These are phyloP conservation scores for Lucilia sericata DNA, from an alignment of 1,140 invertebrate genomes.

Conservation along the genomic window DNA sequence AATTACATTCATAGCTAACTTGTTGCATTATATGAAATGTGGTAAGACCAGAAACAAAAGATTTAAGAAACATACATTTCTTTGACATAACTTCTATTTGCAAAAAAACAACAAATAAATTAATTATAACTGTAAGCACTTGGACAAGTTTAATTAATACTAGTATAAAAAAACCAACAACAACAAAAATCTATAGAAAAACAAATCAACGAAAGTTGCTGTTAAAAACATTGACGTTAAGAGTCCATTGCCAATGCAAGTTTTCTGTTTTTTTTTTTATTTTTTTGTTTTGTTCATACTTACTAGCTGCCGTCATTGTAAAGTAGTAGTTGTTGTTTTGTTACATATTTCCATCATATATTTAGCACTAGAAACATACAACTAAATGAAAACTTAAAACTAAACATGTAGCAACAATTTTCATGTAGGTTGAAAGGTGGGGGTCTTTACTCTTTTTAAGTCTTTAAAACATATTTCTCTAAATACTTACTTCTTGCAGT, in stretches of 20 bases:
- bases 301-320: neutral
- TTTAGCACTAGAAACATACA: constrained; percentile 6
- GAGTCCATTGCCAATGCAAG: constrained; percentile 42
- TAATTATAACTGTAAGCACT: constrained; percentile 33
- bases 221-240: constrained; percentile 30
- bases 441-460: constrained; percentile 14
- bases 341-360: neutral
- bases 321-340: neutral
- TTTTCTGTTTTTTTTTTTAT: too few relatives aligned
- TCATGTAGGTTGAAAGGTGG: constrained; percentile 40
- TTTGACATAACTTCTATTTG: too few relatives aligned
- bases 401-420: neutral
- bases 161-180: neutral
- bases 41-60: neutral
- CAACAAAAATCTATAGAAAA: constrained; percentile 17
- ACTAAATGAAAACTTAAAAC: neutral
- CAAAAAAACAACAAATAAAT: neutral
- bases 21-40: too few relatives aligned
- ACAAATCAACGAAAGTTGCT: constrained; percentile 35
- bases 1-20: too few relatives aligned
- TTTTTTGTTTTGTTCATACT: neutral
- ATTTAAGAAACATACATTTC: neutral
- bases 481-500: neutral
- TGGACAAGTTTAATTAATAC: neutral
- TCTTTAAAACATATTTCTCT: neutral